Conservation (phyloP, 1,140 invertebrate species). For the Condylostylus longicornis region DNA sequence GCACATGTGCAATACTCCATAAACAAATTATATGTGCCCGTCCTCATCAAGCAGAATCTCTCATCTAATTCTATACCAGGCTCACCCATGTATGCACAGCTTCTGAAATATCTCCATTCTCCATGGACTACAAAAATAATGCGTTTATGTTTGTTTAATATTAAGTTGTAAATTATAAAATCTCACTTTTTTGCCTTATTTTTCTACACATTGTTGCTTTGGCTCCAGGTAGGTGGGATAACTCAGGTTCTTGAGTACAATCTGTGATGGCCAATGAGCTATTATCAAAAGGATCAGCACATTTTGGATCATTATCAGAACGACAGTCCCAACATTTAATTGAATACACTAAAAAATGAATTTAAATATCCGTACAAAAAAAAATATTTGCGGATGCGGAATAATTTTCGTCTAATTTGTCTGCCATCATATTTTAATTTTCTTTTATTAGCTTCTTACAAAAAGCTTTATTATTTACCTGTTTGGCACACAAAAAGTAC, state of each 20-base stretch:
- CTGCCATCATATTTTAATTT: too few relatives aligned
- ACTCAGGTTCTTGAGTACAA: conserved; percentile 49
- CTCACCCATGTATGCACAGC: conserved; percentile 79
- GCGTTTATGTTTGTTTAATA: conserved; percentile 1
- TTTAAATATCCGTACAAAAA: too few relatives aligned
- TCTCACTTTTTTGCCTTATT: conserved; percentile 78
- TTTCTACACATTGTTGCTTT: conserved; percentile 79
- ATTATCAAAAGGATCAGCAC: conserved; percentile 87
- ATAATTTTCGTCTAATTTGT: too few relatives aligned
- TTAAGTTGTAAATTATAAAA: neutral
- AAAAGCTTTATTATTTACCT: too few relatives aligned
- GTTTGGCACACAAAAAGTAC: too few relatives aligned
- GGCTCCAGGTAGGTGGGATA: conserved; percentile 52
- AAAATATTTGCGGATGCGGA: too few relatives aligned
- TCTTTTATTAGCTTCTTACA: too few relatives aligned
- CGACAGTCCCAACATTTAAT: conserved; percentile 90
- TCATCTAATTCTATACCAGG: conserved; percentile 80
- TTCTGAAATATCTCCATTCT: conserved; percentile 77
- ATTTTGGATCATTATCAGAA: conserved; percentile 77
- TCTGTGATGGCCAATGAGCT: conserved; percentile 72
- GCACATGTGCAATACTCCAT: conserved; percentile 88
- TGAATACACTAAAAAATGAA: conserved; percentile 36
- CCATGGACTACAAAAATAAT: conserved; percentile 51
- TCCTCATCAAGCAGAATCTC: conserved; percentile 76
- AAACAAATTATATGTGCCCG: conserved; percentile 84